These are phyloP conservation scores for Globicephala melas DNA, from an alignment of 2,113 vertebrate species.

Conservation along the genomic window DNA sequence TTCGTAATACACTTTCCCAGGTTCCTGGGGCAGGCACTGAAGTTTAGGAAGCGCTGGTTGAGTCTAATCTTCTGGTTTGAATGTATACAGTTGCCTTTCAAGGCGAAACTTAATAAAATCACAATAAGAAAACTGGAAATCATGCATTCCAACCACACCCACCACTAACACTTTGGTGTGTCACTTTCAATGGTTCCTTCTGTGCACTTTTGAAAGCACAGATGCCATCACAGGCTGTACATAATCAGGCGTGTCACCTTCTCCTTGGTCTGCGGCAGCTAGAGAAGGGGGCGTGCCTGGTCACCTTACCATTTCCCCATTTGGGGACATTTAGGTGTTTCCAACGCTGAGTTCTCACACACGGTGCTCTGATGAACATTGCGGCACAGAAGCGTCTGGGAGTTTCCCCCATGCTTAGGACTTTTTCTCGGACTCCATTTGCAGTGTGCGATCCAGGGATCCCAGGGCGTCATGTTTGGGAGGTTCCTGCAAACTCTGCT, in stretches of 20 bases:
- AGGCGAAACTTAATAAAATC: not conserved
- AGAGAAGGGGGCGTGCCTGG: not conserved
- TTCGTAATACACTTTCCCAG: not conserved
- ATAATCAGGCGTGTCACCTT: not conserved
- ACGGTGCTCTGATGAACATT: not conserved
- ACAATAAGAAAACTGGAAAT: not conserved
- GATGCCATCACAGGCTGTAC: not conserved
- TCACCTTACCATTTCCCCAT: not conserved
- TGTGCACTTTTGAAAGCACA: not conserved
- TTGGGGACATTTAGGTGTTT: not conserved
- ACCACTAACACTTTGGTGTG: accelerated
- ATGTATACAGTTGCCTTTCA: not conserved
- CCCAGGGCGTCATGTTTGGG: not conserved
- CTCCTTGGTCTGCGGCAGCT: not conserved
- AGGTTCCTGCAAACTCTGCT: not conserved
- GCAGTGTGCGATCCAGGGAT: too few relatives aligned
- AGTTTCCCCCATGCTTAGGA: not conserved
- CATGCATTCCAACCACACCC: not conserved
- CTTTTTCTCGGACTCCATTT: not conserved
- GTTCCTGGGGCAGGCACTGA: not conserved
- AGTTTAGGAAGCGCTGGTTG: not conserved
- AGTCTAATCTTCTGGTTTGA: not conserved
- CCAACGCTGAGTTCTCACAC: not conserved
- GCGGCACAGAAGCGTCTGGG: not conserved
- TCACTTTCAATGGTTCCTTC: accelerated